These are phyloP conservation scores for Drosophila barbarae DNA, from an alignment of 2,888 invertebrate species.

Conservation along the genomic window DNA sequence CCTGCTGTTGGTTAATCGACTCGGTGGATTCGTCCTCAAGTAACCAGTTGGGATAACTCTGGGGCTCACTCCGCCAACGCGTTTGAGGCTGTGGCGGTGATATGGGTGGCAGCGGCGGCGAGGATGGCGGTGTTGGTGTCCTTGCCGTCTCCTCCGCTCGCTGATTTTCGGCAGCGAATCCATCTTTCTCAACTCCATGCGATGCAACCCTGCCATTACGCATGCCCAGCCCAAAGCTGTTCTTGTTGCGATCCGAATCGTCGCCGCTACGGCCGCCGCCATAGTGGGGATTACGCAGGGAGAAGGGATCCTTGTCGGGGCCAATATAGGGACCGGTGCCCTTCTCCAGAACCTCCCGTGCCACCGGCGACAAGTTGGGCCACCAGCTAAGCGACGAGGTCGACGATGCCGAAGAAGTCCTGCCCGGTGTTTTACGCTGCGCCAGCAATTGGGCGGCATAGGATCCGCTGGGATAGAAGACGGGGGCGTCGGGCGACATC, in stretches of 20 bases:
- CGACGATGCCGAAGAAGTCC: background rate
- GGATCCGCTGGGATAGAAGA: constrained; percentile 50
- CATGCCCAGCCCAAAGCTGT: constrained; percentile 32
- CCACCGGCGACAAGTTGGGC: background rate
- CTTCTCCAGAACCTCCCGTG: constrained; percentile 14
- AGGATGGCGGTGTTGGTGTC: background rate
- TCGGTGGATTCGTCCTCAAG: background rate
- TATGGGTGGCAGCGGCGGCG: background rate
- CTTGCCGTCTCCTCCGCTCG: background rate
- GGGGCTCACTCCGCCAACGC: background rate
- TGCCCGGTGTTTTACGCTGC: background rate
- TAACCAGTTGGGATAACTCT: background rate
- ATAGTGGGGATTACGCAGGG: background rate
- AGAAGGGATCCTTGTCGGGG: constrained; percentile 9
- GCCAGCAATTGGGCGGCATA: constrained; percentile 40
- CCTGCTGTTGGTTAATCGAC: too few species aligned
- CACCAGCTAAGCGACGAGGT: constrained; percentile 5
- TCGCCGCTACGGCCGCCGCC: background rate
- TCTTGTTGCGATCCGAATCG: constrained; percentile 13
- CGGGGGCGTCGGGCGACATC: constrained; percentile 51
- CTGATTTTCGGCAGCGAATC: background rate
- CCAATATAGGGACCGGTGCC: constrained; percentile 19
- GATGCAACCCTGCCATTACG: background rate
- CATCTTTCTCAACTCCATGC: background rate
- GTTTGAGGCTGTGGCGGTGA: background rate